These are phyloP conservation scores for Eupithecia subfuscata DNA, from an alignment of 2,888 invertebrate genomes.

Conservation along the genomic window DNA sequence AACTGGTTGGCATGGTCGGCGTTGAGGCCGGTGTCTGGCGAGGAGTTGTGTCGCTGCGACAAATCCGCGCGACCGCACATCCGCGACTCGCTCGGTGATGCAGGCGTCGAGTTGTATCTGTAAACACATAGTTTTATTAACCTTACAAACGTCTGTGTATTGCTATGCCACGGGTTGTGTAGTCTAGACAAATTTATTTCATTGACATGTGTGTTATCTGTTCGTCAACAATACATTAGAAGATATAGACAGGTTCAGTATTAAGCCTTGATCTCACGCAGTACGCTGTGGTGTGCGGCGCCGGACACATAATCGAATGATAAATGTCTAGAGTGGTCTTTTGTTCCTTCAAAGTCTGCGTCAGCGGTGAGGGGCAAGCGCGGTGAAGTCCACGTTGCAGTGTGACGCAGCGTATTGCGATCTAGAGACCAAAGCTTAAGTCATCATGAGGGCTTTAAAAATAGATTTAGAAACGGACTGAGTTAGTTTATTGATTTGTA, in stretches of 20 bases:
- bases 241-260: neutral
- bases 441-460: neutral
- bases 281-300: too few species aligned
- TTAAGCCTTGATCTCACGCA: too few species aligned
- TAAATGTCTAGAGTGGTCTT: too few species aligned
- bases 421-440: too few species aligned
- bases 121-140: constrained; percentile 5
- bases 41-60: constrained; percentile 79
- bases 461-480: neutral
- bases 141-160: neutral
- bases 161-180: neutral
- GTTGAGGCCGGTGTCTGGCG: constrained; percentile 74
- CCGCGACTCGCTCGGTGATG: constrained; percentile 79
- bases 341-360: too few species aligned
- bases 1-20: constrained; percentile 72
- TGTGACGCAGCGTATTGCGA: too few species aligned
- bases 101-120: constrained; percentile 82
- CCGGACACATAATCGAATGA: too few species aligned
- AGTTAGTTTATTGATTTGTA: too few species aligned
- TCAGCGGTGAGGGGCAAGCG: too few species aligned
- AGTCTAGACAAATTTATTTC: too few species aligned
- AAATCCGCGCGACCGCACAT: constrained; percentile 70
- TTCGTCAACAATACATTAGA: neutral
- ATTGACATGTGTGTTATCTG: neutral
- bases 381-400: too few species aligned